Evolutionary conservation across 2,797 vertebrate genomes (phyloP).

Genomic region (Bradypus variegatus): DNA sequence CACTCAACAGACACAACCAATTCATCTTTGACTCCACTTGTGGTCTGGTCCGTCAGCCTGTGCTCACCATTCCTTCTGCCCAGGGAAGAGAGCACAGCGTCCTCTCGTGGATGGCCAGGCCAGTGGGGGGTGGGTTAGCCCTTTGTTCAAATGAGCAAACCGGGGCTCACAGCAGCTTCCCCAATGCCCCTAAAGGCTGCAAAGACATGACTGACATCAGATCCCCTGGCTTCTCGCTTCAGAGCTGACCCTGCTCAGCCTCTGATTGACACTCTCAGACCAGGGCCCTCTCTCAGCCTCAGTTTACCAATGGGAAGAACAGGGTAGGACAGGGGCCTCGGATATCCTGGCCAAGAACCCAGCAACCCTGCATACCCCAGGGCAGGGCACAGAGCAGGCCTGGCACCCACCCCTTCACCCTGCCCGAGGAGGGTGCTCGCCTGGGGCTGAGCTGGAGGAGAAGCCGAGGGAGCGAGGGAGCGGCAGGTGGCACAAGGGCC

Average conservation of each 20-base stretch:
- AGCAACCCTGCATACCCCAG: rapidly evolving
- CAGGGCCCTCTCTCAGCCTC: not conserved
- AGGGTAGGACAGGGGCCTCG: not conserved
- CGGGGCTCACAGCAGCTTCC: not conserved
- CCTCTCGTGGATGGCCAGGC: rapidly evolving
- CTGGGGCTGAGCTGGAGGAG: not conserved
- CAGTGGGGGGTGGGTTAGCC: not conserved
- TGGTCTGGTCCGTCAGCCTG: not conserved
- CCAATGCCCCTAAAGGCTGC: rapidly evolving
- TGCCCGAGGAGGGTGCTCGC: not conserved
- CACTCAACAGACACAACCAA: rapidly evolving
- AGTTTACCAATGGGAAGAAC: not conserved
- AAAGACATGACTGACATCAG: rapidly evolving
- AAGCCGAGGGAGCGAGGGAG: not conserved
- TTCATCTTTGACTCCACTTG: not conserved
- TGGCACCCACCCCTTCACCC: not conserved
- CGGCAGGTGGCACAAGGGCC: not conserved
- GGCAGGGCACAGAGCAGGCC: not conserved
- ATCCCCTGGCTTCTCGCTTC: rapidly evolving
- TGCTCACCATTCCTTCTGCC: not conserved
- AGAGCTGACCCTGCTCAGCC: not conserved
- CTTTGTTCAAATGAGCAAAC: not conserved
- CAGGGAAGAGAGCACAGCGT: too few relatives aligned
- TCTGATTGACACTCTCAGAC: not conserved
- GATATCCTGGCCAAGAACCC: too few relatives aligned